Evolutionary conservation across 2,113 vertebrate genomes (phyloP).

Genomic region (Brachyhypopomus occidentalis): DNA sequence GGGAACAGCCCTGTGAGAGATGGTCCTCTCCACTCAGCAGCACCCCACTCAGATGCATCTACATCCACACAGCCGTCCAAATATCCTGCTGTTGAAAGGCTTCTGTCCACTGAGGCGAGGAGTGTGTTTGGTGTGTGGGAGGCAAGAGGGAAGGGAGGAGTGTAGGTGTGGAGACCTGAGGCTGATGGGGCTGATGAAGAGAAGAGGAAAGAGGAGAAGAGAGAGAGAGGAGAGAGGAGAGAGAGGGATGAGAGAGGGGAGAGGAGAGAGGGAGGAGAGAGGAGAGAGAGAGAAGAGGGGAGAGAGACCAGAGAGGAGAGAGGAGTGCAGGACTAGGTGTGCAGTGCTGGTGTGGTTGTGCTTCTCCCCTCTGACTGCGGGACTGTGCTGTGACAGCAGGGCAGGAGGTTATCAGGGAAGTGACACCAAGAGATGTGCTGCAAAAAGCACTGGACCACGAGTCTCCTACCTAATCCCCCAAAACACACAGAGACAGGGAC

Average conservation of each 20-base stretch:
- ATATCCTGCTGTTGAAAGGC: conserved; percentile 1
- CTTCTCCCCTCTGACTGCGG: conserved; percentile 4
- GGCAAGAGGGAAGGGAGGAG: too few species aligned
- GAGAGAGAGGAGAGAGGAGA: too few species aligned
- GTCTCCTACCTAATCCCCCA: conserved; percentile 45
- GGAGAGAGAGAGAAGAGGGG: too few species aligned
- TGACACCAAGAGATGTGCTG: conserved; percentile 59
- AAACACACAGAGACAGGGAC: conserved; percentile 40
- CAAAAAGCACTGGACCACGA: conserved; percentile 47
- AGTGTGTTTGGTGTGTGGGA: conserved; percentile 4
- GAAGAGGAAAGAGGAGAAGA: not conserved
- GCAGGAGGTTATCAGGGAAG: conserved; percentile 53
- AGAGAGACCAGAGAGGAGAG: too few species aligned
- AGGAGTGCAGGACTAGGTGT: conserved; percentile 3
- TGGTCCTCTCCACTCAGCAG: conserved; percentile 31
- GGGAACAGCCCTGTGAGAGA: conserved; percentile 6
- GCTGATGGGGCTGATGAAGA: too few species aligned
- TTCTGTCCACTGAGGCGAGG: not conserved
- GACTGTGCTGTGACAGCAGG: conserved; percentile 42
- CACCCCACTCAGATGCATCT: conserved; percentile 19
- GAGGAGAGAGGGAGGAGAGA: not conserved
- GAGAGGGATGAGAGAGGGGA: too few species aligned
- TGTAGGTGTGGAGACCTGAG: not conserved
- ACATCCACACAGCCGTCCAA: conserved; percentile 21
- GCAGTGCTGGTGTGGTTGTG: not conserved